Conservation (phyloP, 2,113 vertebrate species). For the Leptobrachium ailaonicum region DNA sequence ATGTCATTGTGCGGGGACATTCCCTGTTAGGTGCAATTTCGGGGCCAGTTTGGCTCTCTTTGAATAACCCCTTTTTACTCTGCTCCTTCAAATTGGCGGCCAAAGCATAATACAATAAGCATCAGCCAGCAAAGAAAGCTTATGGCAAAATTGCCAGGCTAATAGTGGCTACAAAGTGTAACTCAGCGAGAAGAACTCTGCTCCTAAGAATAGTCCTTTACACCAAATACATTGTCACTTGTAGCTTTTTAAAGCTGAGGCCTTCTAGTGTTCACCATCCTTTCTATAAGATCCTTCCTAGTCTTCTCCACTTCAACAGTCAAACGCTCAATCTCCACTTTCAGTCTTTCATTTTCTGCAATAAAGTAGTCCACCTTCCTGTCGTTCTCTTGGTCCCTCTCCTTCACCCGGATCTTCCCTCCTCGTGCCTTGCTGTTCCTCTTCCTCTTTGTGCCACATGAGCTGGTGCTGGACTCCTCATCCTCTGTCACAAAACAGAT, state of each 20-base stretch:
- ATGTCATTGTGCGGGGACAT: no score
- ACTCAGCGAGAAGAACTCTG: no score
- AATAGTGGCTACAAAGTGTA: no score
- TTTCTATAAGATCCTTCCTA: constrained; percentile 83
- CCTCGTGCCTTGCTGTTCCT: accelerated
- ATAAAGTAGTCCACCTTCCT: constrained; percentile 80
- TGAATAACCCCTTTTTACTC: no score
- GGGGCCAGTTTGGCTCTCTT: no score
- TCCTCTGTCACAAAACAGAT: background rate
- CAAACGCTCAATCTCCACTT: constrained; percentile 79
- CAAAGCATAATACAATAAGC: no score
- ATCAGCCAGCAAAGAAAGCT: no score
- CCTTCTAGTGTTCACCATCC: constrained; percentile 74
- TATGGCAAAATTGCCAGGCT: no score
- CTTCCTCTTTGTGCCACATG: constrained; percentile 45
- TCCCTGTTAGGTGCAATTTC: no score
- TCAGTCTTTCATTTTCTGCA: constrained; percentile 83
- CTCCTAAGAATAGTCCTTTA: background rate
- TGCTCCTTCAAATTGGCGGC: no score
- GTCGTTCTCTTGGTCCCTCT: constrained; percentile 82
- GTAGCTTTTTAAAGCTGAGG: background rate
- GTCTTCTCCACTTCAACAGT: constrained; percentile 83
- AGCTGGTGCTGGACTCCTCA: background rate
- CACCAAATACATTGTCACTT: no score
- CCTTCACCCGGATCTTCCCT: constrained; percentile 79